Base-by-base conservation (phyloP, 2,113 vertebrate genomes). In the Cavia aperea region DNA sequence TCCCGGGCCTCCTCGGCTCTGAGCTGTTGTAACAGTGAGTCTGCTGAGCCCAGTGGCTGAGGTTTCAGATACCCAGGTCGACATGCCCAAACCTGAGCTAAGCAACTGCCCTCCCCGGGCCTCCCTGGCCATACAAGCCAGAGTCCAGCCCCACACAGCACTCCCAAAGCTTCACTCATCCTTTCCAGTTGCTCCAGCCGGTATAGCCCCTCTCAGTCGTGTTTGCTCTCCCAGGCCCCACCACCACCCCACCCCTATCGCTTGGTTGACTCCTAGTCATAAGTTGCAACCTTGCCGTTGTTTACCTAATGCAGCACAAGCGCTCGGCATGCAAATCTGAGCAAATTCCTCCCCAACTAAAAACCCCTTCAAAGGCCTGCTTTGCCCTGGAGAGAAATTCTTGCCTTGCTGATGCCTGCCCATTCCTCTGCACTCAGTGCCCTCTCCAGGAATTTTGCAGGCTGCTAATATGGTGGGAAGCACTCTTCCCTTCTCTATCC, bases 351-450 rank as follows among this genome's bases (percentile, higher is more conserved):
- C 36, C 62, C 77, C 1, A 1, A 9, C 9, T 1, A 15, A 29
- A 90, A 90, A 93, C 19, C 10, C 4, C 12, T 73, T 72, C 75
- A 54, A 83, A 93, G 82, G 54, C 39, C 68, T 58, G 31, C 68
- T 81, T 75, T 24, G 79, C 89, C 93, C 65, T 86, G 83, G 18
- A n/a, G 92, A 93, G 43, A 89, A 54, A 70, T 75, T 84, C 85
- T 77, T 54, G 56, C 81, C 58, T 24, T n/a, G 54, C 49, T 24
- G 18, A 15, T 13, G 7, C 86, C 56, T 39, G 4, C 66, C 95
- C 73, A 79, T 68, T 39, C 63, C 43, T 81, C 88, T 63, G 36
- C 43, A 31, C 75, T 65, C 12, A 15, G 0, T 1, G 62, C 49
- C 73, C 77, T 23, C 23, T 5, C 11, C 65, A 6, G 73, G 26